Evolutionary conservation across 23 tunicate genomes (phyloP).

Genomic region (Oikopleura albicans): DNA sequence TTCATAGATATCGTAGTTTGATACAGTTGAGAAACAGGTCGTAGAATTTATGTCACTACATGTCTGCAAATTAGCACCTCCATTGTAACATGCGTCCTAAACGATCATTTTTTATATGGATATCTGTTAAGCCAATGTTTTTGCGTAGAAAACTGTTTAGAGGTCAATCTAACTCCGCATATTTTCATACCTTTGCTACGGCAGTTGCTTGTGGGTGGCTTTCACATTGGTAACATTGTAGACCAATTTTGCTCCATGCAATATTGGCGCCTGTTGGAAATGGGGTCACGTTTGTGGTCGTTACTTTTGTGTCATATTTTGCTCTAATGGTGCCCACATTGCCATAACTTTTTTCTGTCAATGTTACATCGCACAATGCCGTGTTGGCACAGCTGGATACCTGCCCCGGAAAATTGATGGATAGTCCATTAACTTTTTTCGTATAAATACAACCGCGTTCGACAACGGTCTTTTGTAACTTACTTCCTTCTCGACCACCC

Average conservation of each 20-base stretch:
- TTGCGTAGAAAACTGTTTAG: no score
- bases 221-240: background rate
- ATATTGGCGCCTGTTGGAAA: background rate
- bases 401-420: background rate
- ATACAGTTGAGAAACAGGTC: background rate
- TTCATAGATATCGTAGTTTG: background rate
- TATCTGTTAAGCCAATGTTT: no score
- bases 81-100: background rate
- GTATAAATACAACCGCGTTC: background rate
- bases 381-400: background rate
- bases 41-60: background rate
- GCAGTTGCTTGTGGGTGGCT: background rate
- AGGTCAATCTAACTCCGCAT: no score
- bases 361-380: background rate
- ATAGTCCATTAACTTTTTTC: background rate
- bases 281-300: background rate
- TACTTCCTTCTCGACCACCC: no score
- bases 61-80: background rate
- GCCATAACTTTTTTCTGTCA: background rate
- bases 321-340: background rate
- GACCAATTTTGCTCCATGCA: background rate
- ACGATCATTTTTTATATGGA: no score
- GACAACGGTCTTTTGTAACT: no score
- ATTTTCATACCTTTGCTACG: background rate
- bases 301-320: background rate